Evolutionary conservation across 2,797 vertebrate species (phyloP).

Genomic region (Potorous gilbertii): DNA sequence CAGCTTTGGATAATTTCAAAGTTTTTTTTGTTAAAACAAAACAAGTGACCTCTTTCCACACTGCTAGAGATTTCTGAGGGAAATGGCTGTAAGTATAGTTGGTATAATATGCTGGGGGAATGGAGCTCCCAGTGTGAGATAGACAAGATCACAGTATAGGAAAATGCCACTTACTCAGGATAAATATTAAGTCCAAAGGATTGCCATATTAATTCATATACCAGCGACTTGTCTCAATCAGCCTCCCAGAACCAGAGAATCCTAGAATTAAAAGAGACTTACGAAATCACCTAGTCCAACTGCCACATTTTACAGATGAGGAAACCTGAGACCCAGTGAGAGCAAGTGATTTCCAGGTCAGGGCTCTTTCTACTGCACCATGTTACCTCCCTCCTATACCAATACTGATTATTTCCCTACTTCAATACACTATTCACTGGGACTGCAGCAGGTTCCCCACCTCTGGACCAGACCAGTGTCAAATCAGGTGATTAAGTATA

Average conservation of each 20-base stretch:
- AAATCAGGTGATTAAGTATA: neutral
- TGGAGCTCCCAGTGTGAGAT: neutral
- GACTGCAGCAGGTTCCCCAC: neutral
- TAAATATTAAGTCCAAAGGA: neutral
- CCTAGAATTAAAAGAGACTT: neutral
- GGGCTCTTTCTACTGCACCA: neutral
- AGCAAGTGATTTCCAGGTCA: neutral
- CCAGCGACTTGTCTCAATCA: neutral
- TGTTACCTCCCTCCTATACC: neutral
- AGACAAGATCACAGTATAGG: neutral
- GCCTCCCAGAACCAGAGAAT: neutral
- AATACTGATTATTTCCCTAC: neutral
- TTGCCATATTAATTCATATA: neutral
- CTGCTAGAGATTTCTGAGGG: neutral
- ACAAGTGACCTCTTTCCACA: neutral
- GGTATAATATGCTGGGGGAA: neutral
- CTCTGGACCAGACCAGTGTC: neutral
- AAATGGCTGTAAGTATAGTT: neutral
- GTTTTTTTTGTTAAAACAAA: neutral
- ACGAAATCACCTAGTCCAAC: neutral
- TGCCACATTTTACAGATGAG: neutral
- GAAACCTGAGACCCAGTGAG: neutral
- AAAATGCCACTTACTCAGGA: neutral
- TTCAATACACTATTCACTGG: neutral
- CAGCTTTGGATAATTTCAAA: neutral